phyloP scores from a whole-genome alignment of 2,113 vertebrate genomes.

The Euleptes europaea region DNA sequence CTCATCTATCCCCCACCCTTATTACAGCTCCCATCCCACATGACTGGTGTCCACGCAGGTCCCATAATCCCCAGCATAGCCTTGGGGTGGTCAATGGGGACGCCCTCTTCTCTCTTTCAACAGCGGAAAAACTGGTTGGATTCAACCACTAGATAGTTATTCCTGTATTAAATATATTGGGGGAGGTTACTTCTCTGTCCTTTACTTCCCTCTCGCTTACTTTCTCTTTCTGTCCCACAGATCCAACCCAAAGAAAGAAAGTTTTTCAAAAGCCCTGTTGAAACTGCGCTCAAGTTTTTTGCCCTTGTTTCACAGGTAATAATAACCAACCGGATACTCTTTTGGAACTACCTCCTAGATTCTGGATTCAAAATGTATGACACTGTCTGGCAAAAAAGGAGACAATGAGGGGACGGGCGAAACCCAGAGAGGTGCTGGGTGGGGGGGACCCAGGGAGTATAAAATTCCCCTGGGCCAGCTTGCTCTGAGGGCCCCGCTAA shows the following conservation, averaged over 20 bases:
- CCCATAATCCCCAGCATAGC: no score
- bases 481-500: no score
- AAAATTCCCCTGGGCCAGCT: no score
- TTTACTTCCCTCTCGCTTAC: neutral
- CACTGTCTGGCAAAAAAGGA: neutral
- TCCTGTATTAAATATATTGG: neutral
- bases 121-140: no score
- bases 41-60: no score
- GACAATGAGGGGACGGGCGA: neutral
- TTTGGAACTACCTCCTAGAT: neutral
- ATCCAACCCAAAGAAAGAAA: slow-evolving; percentile 85
- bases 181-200: no score
- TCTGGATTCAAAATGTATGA: neutral
- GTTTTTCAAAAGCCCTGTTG: slow-evolving; percentile 83
- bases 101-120: no score
- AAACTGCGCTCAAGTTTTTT: slow-evolving; percentile 76
- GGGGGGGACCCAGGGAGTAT: no score
- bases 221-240: slow-evolving; percentile 59
- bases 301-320: slow-evolving; percentile 82
- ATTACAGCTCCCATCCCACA: no score
- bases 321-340: neutral
- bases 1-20: no score
- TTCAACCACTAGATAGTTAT: neutral
- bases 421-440: neutral
- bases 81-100: no score